Evolutionary conservation across 2,113 vertebrate genomes (phyloP), one percentile per base, ranked within the genome.

Genomic region (Callipepla squamata): DNA sequence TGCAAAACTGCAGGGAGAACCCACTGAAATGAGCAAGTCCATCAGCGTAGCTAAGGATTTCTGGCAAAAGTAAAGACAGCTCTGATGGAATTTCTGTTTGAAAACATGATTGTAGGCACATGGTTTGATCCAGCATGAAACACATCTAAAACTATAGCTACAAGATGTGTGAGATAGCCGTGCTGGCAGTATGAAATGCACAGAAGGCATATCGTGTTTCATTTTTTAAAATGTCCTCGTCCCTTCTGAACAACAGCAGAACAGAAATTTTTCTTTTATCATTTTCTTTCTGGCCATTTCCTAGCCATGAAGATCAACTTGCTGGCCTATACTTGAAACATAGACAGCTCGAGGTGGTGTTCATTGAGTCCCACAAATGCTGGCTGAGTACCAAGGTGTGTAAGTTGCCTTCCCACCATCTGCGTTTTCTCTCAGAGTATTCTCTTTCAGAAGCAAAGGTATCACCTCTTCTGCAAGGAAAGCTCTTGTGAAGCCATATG

Each of bases 341-440:
- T 0, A 48, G 58, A 30, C 25, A 51, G n/a, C 30, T 13, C 23
- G 23, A 16, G 16, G 19, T 1, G n/a, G 22, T 42, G 90, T 81
- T 32, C 25, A 57, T 3, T 21, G 48, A 45, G 19, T 44, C 36
- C 5, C 70, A 82, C n/a, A 79, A 78, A 32, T 5, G 18, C 1
- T 55, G 50, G 12, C 34, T 66, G 45, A 75, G n/a, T 34, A 23
- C 4, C 6, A 28, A 10, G 0, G 0, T 23, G 21, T 69, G 45
- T 48, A 26, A 66, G 32, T 42, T 69, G 44, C 44, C 36, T 84
- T 65, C 36, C 48, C 5, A 1, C 38, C 12, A 15, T 50, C 34
- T 65, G 36, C 58, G 38, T 40, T 7, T 36, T 7, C 62, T 55
- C 59, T 61, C 38, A 36, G 66, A 34, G 48, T 13, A 55, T 69